Percentiles rank a stretch among this genome's conserved stretches.
Conservation (phyloP, 2,888 invertebrate genomes). For the Drosophila paranaensis region DNA sequence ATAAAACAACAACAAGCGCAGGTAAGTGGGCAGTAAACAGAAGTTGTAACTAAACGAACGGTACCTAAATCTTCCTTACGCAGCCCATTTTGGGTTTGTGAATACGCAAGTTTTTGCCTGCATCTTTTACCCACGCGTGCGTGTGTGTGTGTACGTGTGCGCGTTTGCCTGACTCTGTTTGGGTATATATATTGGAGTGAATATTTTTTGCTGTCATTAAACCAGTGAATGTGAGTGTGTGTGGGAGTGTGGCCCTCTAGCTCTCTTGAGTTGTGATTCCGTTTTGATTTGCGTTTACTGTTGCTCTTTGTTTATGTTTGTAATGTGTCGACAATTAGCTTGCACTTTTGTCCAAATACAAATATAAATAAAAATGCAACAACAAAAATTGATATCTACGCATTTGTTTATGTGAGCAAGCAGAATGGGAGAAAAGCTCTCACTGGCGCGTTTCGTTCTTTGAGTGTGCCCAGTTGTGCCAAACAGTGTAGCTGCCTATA, state of each 20-base stretch:
- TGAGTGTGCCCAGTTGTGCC: slow-evolving; percentile 34
- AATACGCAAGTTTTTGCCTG: slow-evolving; percentile 26
- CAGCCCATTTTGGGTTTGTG: slow-evolving; percentile 35
- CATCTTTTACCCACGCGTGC: slow-evolving; percentile 8
- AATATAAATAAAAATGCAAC: slow-evolving; percentile 5
- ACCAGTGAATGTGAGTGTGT: slow-evolving; percentile 21
- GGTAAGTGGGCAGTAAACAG: slow-evolving; percentile 52
- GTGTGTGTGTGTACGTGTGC: neutral
- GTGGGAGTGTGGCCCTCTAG: slow-evolving; percentile 30
- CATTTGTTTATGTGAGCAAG: slow-evolving; percentile 66
- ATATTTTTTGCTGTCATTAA: slow-evolving; percentile 15
- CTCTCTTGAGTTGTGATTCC: slow-evolving; percentile 37
- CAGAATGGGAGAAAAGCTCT: slow-evolving; percentile 13
- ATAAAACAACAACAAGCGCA: slow-evolving; percentile 58
- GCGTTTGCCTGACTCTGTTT: neutral
- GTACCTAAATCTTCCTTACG: slow-evolving; percentile 42
- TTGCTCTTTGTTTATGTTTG: slow-evolving; percentile 67
- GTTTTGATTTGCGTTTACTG: slow-evolving; percentile 39
- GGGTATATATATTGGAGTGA: slow-evolving; percentile 14
- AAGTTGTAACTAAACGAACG: slow-evolving; percentile 17
- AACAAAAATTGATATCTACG: slow-evolving; percentile 50
- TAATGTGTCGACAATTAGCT: slow-evolving; percentile 52
- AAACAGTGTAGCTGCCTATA: slow-evolving; percentile 22
- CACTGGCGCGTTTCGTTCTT: slow-evolving; percentile 4
- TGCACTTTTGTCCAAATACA: slow-evolving; percentile 47